Conservation (phyloP, 2,888 invertebrate genomes). For the Eustalomyia histrio region DNA sequence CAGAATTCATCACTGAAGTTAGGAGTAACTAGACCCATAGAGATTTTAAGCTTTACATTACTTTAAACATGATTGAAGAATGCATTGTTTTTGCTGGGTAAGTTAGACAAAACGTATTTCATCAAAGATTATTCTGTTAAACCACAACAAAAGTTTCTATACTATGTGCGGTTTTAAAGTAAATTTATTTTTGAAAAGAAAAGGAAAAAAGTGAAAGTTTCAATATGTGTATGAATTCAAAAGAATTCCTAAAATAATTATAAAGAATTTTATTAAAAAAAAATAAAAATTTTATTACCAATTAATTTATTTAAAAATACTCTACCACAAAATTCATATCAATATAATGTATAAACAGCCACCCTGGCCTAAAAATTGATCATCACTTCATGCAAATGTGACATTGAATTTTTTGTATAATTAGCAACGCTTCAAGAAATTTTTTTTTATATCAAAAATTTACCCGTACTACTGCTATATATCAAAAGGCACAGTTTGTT, state of each 20-base stretch:
- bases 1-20: too few relatives aligned
- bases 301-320: conserved; percentile 33
- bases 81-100: background rate
- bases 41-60: too few relatives aligned
- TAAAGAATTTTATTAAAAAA: background rate
- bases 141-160: conserved; percentile 43
- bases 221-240: background rate
- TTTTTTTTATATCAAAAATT: conserved; percentile 43
- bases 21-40: too few relatives aligned
- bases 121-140: background rate
- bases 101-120: background rate
- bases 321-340: conserved; percentile 1
- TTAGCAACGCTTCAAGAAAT: conserved; percentile 71
- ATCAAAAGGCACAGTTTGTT: conserved; percentile 13
- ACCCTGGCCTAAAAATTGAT: conserved; percentile 68
- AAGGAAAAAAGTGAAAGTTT: background rate
- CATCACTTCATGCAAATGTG: conserved; percentile 75
- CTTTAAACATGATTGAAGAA: too few relatives aligned
- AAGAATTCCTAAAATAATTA: background rate
- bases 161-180: conserved; percentile 31
- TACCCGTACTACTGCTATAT: background rate
- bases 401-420: conserved; percentile 76
- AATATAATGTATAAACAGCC: conserved; percentile 12
- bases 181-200: background rate
- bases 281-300: conserved; percentile 10